Conservation (phyloP, 2,888 invertebrate species). For the Andrena minutula region DNA sequence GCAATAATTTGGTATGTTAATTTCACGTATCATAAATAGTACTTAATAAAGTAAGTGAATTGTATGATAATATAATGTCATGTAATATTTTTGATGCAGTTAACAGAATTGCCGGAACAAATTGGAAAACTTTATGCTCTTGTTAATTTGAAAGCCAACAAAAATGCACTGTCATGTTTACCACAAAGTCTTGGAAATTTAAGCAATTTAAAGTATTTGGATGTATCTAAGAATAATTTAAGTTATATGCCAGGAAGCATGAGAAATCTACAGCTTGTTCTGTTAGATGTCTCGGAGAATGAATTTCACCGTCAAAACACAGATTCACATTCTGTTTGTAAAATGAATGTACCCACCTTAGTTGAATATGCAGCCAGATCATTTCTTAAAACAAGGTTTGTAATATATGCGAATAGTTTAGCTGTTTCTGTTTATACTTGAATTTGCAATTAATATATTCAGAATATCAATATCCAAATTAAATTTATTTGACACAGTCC, state of each 20-base stretch:
- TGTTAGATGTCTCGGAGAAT: slow-evolving; percentile 88
- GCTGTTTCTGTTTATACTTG: background rate
- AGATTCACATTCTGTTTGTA: slow-evolving; percentile 64
- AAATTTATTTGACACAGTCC: background rate
- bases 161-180: slow-evolving; percentile 87
- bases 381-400: slow-evolving; percentile 85
- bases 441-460: background rate
- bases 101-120: slow-evolving; percentile 87
- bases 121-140: slow-evolving; percentile 88
- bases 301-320: slow-evolving; percentile 82
- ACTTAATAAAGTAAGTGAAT: background rate
- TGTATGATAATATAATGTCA: background rate
- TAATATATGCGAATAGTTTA: background rate
- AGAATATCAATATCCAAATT: background rate
- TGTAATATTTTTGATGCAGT: slow-evolving; percentile 62
- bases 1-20: slow-evolving; percentile 86
- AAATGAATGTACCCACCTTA: slow-evolving; percentile 85
- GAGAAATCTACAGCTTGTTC: slow-evolving; percentile 86
- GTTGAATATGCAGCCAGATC: slow-evolving; percentile 86
- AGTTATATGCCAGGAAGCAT: slow-evolving; percentile 88
- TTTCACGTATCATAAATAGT: background rate
- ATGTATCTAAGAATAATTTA: slow-evolving; percentile 87
- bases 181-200: slow-evolving; percentile 90
- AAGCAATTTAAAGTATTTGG: slow-evolving; percentile 85
- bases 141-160: slow-evolving; percentile 88